phyloP scores from a whole-genome alignment of 2,797 vertebrate species.

The Ptychadena robeensis region DNA sequence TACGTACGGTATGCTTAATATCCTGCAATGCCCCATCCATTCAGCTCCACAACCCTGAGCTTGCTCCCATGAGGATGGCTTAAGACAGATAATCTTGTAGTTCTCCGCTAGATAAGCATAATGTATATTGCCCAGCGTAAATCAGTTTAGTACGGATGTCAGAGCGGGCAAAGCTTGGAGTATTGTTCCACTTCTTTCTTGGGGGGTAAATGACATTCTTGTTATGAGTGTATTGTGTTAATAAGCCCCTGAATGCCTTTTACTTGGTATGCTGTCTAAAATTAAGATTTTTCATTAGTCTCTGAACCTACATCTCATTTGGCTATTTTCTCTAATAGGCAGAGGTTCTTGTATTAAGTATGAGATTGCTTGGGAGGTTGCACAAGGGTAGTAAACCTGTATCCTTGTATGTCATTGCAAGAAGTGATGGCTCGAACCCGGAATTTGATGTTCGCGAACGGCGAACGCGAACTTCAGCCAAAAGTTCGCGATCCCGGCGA shows the following conservation, averaged over 20 bases:
- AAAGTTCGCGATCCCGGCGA: no score
- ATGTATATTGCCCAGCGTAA: conserved; percentile 22
- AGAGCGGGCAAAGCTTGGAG: neutral
- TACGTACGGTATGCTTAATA: neutral
- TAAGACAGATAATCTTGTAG: neutral
- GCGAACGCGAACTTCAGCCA: no score
- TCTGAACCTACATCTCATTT: conserved; percentile 10
- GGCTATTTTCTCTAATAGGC: neutral
- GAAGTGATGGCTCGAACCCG: no score
- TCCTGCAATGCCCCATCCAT: conserved; percentile 20
- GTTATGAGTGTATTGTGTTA: neutral
- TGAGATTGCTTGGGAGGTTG: neutral
- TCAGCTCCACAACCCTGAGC: neutral
- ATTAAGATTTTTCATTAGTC: conserved; percentile 28
- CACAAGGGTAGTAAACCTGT: neutral
- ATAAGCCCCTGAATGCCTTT: neutral
- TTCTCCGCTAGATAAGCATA: conserved; percentile 4
- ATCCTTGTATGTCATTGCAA: neutral
- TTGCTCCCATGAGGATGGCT: conserved; percentile 9
- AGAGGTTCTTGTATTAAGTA: neutral
- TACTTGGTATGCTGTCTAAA: neutral
- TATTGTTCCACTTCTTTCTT: neutral
- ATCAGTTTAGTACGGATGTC: neutral
- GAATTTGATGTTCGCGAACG: no score
- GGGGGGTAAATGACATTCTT: conserved; percentile 22